Conservation (phyloP, 2,888 invertebrate species). For the Latrodectus elegans region DNA sequence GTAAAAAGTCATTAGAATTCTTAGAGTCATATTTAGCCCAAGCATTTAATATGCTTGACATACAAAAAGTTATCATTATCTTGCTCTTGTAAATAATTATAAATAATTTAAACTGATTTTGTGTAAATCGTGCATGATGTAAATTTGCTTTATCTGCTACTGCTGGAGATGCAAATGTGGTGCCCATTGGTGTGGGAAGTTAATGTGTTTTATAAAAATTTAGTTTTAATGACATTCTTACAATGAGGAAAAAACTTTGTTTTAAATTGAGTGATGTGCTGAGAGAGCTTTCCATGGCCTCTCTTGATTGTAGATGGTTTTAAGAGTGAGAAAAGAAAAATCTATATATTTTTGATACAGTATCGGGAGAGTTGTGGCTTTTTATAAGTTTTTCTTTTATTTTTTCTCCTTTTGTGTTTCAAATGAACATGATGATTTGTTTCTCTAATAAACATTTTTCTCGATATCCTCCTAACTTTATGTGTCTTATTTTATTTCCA, state of each 20-base stretch:
- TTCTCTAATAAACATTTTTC: slow-evolving; percentile 62
- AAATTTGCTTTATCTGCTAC: slow-evolving; percentile 46
- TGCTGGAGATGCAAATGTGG: slow-evolving; percentile 14
- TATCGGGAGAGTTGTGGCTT: slow-evolving; percentile 58
- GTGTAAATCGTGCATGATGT: slow-evolving; percentile 57
- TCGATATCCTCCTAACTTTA: slow-evolving; percentile 14
- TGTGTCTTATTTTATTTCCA: background rate
- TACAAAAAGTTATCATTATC: too few species aligned
- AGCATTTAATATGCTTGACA: background rate
- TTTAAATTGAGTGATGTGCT: background rate
- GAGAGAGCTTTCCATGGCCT: slow-evolving; percentile 19
- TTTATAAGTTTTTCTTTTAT: slow-evolving; percentile 39
- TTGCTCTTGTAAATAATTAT: slow-evolving; percentile 1
- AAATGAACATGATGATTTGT: slow-evolving; percentile 47
- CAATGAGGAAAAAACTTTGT: background rate
- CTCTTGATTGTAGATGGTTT: slow-evolving; percentile 46
- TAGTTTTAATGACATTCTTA: slow-evolving; percentile 1
- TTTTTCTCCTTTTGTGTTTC: slow-evolving; percentile 40
- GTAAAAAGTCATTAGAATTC: background rate
- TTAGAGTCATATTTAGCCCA: background rate
- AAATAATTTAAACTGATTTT: slow-evolving; percentile 44
- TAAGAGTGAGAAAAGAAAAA: slow-evolving; percentile 32
- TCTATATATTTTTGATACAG: slow-evolving; percentile 65
- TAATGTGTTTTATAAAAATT: slow-evolving; percentile 19
- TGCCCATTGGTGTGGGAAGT: background rate